Evolutionary conservation across 2,113 vertebrate species (phyloP).

Genomic region (Ellobius talpinus): DNA sequence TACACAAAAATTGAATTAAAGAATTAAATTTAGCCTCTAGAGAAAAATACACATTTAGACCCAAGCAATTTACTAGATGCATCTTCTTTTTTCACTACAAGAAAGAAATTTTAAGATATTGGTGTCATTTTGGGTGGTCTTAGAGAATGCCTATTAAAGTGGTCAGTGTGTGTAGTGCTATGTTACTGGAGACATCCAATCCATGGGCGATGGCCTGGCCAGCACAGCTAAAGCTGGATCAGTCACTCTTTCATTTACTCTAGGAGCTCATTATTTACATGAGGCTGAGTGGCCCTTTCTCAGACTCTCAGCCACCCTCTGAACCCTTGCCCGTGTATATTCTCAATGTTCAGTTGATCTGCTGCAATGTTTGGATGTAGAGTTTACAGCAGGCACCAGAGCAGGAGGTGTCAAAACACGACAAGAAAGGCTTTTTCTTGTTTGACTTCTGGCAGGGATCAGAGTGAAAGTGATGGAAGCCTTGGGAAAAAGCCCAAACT

Average conservation of each 20-base stretch:
- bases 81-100: not conserved
- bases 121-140: not conserved
- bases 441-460: slow-evolving; percentile 82
- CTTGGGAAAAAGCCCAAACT: slow-evolving; percentile 78
- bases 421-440: slow-evolving; percentile 82
- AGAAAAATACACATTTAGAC: not conserved
- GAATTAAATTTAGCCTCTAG: slow-evolving; percentile 24
- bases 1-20: slow-evolving; percentile 5
- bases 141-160: not conserved
- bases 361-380: slow-evolving; percentile 79
- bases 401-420: slow-evolving; percentile 81
- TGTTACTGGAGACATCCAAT: slow-evolving; percentile 10
- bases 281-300: slow-evolving; percentile 67
- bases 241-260: slow-evolving; percentile 62
- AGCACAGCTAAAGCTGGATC: not conserved
- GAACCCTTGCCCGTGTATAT: slow-evolving; percentile 76
- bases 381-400: slow-evolving; percentile 80
- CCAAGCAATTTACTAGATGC: not conserved
- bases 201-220: not conserved
- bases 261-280: slow-evolving; percentile 64
- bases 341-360: slow-evolving; percentile 73
- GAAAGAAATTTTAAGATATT: not conserved
- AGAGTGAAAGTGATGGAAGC: slow-evolving; percentile 82
- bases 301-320: slow-evolving; percentile 72
- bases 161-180: not conserved